Conservation (phyloP, 2,113 vertebrate genomes). For the Notarius quadriscutis region DNA sequence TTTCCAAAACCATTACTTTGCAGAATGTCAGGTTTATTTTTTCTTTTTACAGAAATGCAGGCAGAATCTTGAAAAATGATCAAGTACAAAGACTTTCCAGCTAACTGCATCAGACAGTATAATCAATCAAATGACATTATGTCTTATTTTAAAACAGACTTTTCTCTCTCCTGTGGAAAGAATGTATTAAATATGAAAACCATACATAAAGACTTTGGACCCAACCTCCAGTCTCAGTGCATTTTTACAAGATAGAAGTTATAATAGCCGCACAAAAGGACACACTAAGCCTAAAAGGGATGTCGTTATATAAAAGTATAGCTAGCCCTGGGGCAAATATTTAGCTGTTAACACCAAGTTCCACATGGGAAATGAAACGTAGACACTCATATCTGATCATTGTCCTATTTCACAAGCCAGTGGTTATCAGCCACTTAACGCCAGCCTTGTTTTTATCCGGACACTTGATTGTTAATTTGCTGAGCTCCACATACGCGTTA, state of each 20-base stretch:
- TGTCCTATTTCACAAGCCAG: constrained; percentile 6
- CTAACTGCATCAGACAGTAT: not conserved
- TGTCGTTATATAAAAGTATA: not conserved
- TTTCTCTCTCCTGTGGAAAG: not conserved
- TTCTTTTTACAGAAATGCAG: not conserved
- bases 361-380: not conserved
- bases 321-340: not conserved
- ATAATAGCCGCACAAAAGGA: not conserved
- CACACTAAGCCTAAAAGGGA: too few species aligned
- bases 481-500: constrained; percentile 43
- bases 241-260: not conserved
- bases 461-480: constrained; percentile 29
- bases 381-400: not conserved
- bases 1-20: not conserved
- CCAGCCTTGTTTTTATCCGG: constrained; percentile 15
- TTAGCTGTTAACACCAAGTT: not conserved
- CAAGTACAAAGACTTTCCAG: not conserved
- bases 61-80: not conserved
- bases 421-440: not conserved
- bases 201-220: not conserved
- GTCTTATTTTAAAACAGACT: not conserved
- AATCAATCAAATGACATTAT: not conserved
- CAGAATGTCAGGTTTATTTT: not conserved
- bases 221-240: not conserved
- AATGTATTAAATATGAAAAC: not conserved